Evolutionary conservation across 2,113 vertebrate species (phyloP), one percentile per base, ranked within the genome.

Genomic region (Chloebia gouldiae): DNA sequence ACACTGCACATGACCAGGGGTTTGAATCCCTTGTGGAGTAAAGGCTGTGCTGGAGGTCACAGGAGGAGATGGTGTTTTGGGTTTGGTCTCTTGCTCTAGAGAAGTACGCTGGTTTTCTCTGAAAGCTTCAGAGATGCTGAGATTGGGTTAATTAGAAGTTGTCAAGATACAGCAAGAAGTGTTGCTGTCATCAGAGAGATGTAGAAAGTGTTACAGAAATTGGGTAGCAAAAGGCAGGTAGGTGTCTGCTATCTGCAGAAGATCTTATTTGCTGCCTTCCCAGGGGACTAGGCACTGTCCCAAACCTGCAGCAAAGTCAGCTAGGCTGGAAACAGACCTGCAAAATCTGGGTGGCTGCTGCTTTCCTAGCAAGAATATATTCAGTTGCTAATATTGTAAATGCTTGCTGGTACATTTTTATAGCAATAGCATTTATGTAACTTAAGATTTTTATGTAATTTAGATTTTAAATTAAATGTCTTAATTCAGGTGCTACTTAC

Each of bases 61-160:
- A 63, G 63, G 37, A 85, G 35, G n/a, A 76, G 57, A 25, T 2
- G 68, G 8, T 28, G 51, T 31, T 77, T 45, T 25, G 66, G 66
- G 56, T 64, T 59, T 24, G 42, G 15, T 76, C 49, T 73, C 71
- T 54, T 40, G 44, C 39, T 90, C 33, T 68, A 19, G 33, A 69
- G 57, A 63, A 92, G 51, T 6, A 20, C 0, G 0, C 15, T 25
- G 51, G 15, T 54, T 90, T 88, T 64, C 76, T 66, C 35, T 22
- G 75, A 91, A 60, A 93, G 57, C 81, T 49, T 92, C 66, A 30
- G 50, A 73, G 72, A 81, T 17, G 39, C 88, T 51, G 82, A 73
- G 86, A 69, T 28, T 63, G 86, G 80, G 56, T 83, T 95, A 96
- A 94, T 92, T 83, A 94, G 92, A 82, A 96, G 83, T 63, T 92